Base-by-base conservation (phyloP, 2,888 invertebrate species). In the Adelphocoris suturalis region DNA sequence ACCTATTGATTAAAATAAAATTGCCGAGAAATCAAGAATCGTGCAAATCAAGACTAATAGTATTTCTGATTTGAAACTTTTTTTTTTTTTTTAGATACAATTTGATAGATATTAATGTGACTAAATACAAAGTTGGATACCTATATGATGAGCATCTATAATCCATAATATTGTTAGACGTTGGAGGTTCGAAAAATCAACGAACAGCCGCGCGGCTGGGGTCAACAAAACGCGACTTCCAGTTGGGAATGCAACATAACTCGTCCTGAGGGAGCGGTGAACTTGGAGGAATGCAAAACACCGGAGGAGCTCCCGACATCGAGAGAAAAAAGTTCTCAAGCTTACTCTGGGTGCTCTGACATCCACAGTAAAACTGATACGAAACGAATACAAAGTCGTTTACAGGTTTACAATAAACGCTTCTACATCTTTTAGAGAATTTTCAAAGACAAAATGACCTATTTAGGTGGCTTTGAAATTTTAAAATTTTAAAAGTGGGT, bases 261-360 rank as follows among this genome's bases (percentile, higher is more conserved):
- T 57, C 57, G 57, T n/a, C 57, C n/a, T n/a, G n/a, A 57, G 57
- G 57, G 57, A 57, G 57, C 57, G 57, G 57, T 57, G 57, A 57
- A 57, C 57, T 57, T 57, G 57, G 14, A 57, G 57, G 57, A 57
- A 57, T 57, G 57, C n/a, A 57, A 57, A 57, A 57, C 57, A 57
- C 57, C n/a, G n/a, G 57, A 37, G 37, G 37, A 52, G 52, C n/a
- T n/a, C 57, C n/a, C n/a, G 57, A 57, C 57, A 16, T 7, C 57
- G n/a, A 57, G 19, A 57, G 57, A 57, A n/a, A 57, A 57, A 57
- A 57, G n/a, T 16, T 57, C 57, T n/a, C 57, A 57, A n/a, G 16
- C 57, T n/a, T n/a, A n/a, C 57, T 57, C n/a, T 57, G n/a, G n/a
- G n/a, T 16, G 57, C 57, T 16, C n/a, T 57, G 57, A 57, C 2